phyloP scores from a whole-genome alignment of 2,888 invertebrate species.

The Synanthedon formicaeformis region DNA sequence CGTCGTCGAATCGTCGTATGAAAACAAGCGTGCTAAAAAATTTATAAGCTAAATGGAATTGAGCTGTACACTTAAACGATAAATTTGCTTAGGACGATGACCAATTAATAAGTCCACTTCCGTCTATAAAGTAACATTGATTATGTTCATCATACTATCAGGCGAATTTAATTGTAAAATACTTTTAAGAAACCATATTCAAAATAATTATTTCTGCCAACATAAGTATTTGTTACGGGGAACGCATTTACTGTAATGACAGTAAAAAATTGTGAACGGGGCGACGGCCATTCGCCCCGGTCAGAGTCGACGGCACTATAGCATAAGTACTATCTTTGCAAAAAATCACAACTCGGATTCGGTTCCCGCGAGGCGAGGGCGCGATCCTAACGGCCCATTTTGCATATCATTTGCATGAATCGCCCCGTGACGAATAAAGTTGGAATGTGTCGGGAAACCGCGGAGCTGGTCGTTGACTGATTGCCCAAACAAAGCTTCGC shows the following conservation, averaged over 20 bases:
- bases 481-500: constrained; percentile 24
- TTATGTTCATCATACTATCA: constrained; percentile 12
- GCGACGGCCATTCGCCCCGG: constrained; percentile 1
- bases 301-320: constrained; percentile 4
- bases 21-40: constrained; percentile 35
- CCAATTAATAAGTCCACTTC: constrained; percentile 25
- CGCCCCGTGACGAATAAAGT: constrained; percentile 38
- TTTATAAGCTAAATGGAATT: constrained; percentile 28
- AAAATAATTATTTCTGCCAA: constrained; percentile 13
- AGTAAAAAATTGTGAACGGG: constrained; percentile 1
- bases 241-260: constrained; percentile 3
- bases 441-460: constrained; percentile 42
- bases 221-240: constrained; percentile 2
- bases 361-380: constrained; percentile 20
- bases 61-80: constrained; percentile 14
- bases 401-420: constrained; percentile 53
- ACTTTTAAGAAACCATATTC: constrained; percentile 22
- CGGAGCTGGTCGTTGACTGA: constrained; percentile 46
- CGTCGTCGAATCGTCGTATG: constrained; percentile 30
- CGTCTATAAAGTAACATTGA: constrained; percentile 31
- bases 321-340: constrained; percentile 13
- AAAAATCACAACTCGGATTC: constrained; percentile 20
- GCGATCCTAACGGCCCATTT: constrained; percentile 32
- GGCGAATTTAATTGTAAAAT: constrained; percentile 12
- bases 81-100: constrained; percentile 27